Evolutionary conservation across 2,113 vertebrate genomes (phyloP).

Genomic region (Notechis scutatus): DNA sequence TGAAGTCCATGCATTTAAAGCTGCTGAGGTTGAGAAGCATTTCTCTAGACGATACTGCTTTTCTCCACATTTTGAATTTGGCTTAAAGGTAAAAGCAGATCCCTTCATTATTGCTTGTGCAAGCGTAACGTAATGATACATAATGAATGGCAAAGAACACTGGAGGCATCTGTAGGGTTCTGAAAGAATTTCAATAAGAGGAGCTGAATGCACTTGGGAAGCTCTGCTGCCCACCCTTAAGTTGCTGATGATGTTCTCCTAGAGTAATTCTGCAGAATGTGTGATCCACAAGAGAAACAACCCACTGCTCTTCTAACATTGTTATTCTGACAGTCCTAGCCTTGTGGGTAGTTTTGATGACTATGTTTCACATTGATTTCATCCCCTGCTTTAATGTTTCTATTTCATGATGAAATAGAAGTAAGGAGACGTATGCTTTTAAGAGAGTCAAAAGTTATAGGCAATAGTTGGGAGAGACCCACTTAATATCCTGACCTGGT

Average conservation of each 20-base stretch:
- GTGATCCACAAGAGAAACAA: neutral
- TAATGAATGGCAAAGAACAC: conserved; percentile 3
- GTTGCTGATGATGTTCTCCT: neutral
- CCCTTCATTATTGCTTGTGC: neutral
- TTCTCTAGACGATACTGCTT: neutral
- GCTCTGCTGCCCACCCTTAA: neutral
- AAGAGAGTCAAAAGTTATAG: neutral
- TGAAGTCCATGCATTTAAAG: neutral
- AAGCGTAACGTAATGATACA: neutral
- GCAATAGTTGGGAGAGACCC: neutral
- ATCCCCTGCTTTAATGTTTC: neutral
- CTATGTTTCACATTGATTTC: neutral
- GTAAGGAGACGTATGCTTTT: neutral
- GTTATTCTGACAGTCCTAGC: neutral
- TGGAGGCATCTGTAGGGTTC: neutral
- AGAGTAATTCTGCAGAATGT: neutral
- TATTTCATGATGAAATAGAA: neutral
- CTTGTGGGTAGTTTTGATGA: neutral
- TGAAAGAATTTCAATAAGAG: neutral
- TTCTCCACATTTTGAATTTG: conserved; percentile 27
- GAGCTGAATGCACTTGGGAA: neutral
- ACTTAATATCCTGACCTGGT: neutral
- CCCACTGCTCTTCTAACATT: neutral
- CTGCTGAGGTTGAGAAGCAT: neutral
- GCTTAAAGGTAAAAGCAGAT: conserved; percentile 13